These are phyloP conservation scores for Eupithecia pulchellata DNA, from an alignment of 2,888 invertebrate species.

Conservation along the genomic window DNA sequence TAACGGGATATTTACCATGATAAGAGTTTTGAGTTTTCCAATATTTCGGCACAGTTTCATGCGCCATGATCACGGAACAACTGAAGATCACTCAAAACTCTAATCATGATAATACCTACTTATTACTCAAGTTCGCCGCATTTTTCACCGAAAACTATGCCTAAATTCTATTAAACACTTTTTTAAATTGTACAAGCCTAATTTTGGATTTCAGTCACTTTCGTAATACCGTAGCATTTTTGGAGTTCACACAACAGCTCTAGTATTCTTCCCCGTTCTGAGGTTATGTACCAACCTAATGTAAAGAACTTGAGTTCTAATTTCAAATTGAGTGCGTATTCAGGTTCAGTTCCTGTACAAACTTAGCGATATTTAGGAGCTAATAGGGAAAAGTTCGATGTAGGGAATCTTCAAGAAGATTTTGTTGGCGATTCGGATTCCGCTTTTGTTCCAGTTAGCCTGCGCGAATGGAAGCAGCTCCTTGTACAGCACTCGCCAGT, in stretches of 20 bases:
- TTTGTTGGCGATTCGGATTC: constrained; percentile 82
- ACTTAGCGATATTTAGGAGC: constrained; percentile 31
- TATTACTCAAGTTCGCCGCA: constrained; percentile 5
- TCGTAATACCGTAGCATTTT: not conserved
- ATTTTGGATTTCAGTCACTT: not conserved
- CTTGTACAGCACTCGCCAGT: constrained; percentile 86
- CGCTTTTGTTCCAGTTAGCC: constrained; percentile 82
- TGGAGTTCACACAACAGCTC: not conserved
- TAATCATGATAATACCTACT: not conserved
- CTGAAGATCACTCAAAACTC: too few species aligned
- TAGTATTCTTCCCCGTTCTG: not conserved
- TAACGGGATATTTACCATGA: too few species aligned
- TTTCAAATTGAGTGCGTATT: not conserved
- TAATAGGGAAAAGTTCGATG: constrained; percentile 63
- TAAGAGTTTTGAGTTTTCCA: too few species aligned
- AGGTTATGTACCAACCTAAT: not conserved
- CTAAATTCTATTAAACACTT: not conserved
- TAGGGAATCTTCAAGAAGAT: constrained; percentile 84
- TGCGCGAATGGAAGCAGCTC: constrained; percentile 84
- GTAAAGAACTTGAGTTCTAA: not conserved
- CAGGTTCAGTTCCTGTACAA: not conserved
- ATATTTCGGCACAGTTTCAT: too few species aligned
- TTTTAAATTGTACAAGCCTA: not conserved
- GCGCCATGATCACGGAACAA: too few species aligned
- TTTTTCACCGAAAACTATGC: constrained; percentile 40